Evolutionary conservation across 1,140 invertebrate genomes (phyloP), one percentile per base, ranked within the genome.

Genomic region (Odontomachus brunneus): DNA sequence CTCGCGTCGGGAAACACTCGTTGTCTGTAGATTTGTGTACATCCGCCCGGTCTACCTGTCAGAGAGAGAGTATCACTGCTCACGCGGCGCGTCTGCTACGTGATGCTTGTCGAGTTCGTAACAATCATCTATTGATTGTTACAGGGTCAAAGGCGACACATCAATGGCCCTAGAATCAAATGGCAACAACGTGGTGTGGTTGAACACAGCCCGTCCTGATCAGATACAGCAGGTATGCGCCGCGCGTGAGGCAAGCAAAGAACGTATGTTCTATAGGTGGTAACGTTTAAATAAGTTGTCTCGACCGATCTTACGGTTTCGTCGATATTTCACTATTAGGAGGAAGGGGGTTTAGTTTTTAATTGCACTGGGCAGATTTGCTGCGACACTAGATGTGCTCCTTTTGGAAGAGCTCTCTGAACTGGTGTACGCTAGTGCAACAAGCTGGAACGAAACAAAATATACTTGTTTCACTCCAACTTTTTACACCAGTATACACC

Each of bases 91-190:
- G 4, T 44, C 38, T 44, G 3, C 9, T 44, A 80, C 29, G 29
- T 74, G 57, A 53, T 22, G 17, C 38, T 24, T 44, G 17, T 17
- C 29, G 51, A 76, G 62, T 85, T 44, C 63, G 51, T 83, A 84
- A 89, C 22, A 49, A 83, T 71, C 63, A 85, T 85, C 80, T 89
- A 86, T 84, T 90, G 87, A 90, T 91, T 92, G 87, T 80, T 89
- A 87, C 91, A 92, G 92, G 91, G 84, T 92, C 86, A 88, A 89
- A 92, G 86, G 88, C 91, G 88, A 88, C 88, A 87, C 90, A 92
- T 92, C 92, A 87, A 93, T 93, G 92, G 92, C 92, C 90, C 89
- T 93, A 89, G 92, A 93, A 91, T 92, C 92, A 89, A 93, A 93
- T 91, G 90, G 91, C 92, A 92, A 87, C 91, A 92, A 92, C 91